Percentiles rank a stretch among this genome's conserved stretches.
phyloP scores from a whole-genome alignment of 2,888 invertebrate species.

The Chrysomela aeneicollis region DNA sequence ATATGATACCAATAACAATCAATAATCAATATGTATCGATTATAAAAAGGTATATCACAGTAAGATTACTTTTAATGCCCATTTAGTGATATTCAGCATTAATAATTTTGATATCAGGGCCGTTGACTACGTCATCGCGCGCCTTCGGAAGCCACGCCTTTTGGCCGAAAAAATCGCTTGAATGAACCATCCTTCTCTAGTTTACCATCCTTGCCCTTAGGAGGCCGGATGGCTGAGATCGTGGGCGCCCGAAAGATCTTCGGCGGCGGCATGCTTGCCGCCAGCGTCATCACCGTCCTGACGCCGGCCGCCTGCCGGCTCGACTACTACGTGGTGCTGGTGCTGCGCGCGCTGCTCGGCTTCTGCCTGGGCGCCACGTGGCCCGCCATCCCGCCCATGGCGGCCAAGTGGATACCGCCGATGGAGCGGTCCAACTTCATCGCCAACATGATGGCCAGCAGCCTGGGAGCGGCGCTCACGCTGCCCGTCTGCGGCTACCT shows the following conservation, averaged over 20 bases:
- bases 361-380: constrained; percentile 80
- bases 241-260: constrained; percentile 85
- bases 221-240: constrained; percentile 83
- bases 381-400: constrained; percentile 93
- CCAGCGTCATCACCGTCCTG: constrained; percentile 81
- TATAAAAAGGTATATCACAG: too few species aligned
- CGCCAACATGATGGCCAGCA: constrained; percentile 92
- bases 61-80: too few species aligned
- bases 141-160: too few species aligned
- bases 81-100: too few species aligned
- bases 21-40: too few species aligned
- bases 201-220: constrained; percentile 52
- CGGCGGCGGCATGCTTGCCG: constrained; percentile 85
- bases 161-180: too few species aligned
- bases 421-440: constrained; percentile 93
- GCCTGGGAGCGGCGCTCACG: constrained; percentile 89
- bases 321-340: constrained; percentile 74
- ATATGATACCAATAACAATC: too few species aligned
- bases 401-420: constrained; percentile 94
- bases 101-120: too few species aligned
- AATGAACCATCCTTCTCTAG: too few species aligned
- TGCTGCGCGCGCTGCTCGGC: constrained; percentile 70
- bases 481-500: constrained; percentile 80
- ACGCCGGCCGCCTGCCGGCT: constrained; percentile 80
- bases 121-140: too few species aligned